A percentile compares a stretch with the other conserved stretches of the same genome.
These are phyloP conservation scores for Chironomus riparius DNA, from an alignment of 2,888 invertebrate species.

Conservation along the genomic window DNA sequence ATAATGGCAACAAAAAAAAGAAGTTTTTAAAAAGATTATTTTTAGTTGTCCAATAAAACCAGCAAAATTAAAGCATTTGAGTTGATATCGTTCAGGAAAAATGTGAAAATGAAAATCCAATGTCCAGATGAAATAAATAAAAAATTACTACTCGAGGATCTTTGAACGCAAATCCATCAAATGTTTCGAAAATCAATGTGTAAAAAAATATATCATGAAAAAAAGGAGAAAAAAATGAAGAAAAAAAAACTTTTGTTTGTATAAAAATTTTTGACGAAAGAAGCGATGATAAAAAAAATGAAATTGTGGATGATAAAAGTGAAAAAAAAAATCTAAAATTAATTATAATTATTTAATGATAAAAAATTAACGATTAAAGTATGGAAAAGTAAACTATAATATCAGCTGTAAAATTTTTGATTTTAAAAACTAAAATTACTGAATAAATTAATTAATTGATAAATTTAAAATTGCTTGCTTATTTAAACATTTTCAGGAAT, in stretches of 20 bases:
- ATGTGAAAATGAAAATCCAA: constrained; percentile 9
- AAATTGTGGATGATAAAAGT: constrained; percentile 9
- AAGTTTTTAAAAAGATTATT: background rate
- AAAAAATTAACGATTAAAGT: constrained; percentile 13
- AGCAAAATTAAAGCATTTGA: constrained; percentile 8
- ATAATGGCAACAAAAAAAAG: background rate
- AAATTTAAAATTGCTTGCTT: background rate
- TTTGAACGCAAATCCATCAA: constrained; percentile 17
- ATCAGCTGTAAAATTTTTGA: constrained; percentile 23
- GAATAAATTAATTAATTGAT: constrained; percentile 18
- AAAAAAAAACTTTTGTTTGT: background rate
- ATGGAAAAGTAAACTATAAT: constrained; percentile 14
- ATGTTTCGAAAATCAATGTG: constrained; percentile 12
- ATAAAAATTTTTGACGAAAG: background rate
- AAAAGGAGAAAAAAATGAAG: background rate
- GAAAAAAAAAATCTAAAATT: constrained; percentile 2
- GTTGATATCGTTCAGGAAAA: constrained; percentile 9
- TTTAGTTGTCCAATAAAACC: constrained; percentile 21
- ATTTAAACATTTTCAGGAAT: background rate
- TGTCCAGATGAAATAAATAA: background rate
- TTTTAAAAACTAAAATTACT: constrained; percentile 24
- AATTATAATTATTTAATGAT: constrained; percentile 23
- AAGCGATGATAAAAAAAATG: background rate
- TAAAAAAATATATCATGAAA: constrained; percentile 9
- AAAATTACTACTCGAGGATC: constrained; percentile 16